Conservation (phyloP, 2,113 vertebrate species). For the Promerops cafer region DNA sequence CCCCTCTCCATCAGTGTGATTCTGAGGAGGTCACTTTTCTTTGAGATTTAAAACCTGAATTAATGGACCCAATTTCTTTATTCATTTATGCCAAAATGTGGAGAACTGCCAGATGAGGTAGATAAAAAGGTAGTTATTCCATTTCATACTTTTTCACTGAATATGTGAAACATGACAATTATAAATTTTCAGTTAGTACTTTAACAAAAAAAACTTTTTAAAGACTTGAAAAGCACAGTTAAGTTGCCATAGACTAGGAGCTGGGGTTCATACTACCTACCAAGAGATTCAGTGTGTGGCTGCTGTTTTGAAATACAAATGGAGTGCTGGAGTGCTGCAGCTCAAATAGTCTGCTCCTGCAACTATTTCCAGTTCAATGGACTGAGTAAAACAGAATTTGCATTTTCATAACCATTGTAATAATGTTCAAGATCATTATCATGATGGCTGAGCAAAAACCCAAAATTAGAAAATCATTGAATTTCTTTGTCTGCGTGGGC, state of each 20-base stretch:
- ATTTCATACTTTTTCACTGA: background rate
- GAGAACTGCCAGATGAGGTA: background rate
- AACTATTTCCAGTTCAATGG: slow-evolving; percentile 37
- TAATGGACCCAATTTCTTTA: background rate
- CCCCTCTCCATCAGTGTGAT: background rate
- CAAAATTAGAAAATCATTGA: background rate
- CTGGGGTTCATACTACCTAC: background rate
- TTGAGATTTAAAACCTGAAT: background rate
- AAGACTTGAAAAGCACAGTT: background rate
- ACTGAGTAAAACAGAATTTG: slow-evolving; percentile 28
- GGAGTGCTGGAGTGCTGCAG: background rate
- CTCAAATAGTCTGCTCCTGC: background rate
- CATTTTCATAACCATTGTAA: slow-evolving; percentile 50
- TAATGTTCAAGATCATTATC: slow-evolving; percentile 10
- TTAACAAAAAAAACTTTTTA: background rate
- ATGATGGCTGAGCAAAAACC: background rate
- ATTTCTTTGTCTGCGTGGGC: background rate
- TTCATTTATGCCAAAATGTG: background rate
- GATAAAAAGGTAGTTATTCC: background rate
- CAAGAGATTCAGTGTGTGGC: background rate
- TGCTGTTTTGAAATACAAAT: background rate
- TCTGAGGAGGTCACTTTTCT: background rate
- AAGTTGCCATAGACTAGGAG: background rate
- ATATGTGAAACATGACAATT: background rate
- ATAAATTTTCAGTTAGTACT: background rate